Evolutionary conservation across 2,113 vertebrate genomes (phyloP), one percentile per base, ranked within the genome.

Genomic region (Macquaria ambigua): DNA sequence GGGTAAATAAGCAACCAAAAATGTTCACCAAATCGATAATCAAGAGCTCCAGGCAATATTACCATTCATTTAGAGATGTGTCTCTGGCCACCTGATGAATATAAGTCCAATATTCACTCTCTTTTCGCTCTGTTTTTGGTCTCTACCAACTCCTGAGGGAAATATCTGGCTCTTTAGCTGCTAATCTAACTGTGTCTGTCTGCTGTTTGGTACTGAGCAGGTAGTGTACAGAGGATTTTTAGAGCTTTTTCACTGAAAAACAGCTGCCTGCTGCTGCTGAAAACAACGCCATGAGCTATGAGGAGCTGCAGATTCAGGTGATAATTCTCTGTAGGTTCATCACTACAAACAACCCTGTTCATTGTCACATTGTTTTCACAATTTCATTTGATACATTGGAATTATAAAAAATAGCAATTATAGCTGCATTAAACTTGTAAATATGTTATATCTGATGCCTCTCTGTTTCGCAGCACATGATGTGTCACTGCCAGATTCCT

Each of bases 401-500:
- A 3, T 53, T 12, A 37, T 23, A 39, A 50, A 37, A 37, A 8
- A 75, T 37, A 75, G 20, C 16, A 6, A 14, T 31, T 31, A 48
- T 11, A 11, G n/a, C 8, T 1, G 20, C 63, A 79, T 58, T 34
- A n/a, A 73, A 70, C 41, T 39, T 20, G 9, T 20, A 21, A 71
- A 46, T 8, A 16, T 64, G 56, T 52, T 41, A 11, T 6, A 48
- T 73, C 31, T 62, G 14, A 37, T 62, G 52, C 55, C 55, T 80
- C 46, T 6, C 63, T 67, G 50, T 74, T 63, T 48, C 63, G 14
- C n/a, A 50, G 53, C 39, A 73, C 46, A 28, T 14, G 2, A 67
- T 72, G 82, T 12, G 1, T 78, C 52, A 52, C 34, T 79, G 66
- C 69, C 48, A 70, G 64, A 71, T 58, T 85, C 63, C 69, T 15